Base-by-base conservation (phyloP, 1,140 invertebrate genomes). In the Archivesica marissinica region DNA sequence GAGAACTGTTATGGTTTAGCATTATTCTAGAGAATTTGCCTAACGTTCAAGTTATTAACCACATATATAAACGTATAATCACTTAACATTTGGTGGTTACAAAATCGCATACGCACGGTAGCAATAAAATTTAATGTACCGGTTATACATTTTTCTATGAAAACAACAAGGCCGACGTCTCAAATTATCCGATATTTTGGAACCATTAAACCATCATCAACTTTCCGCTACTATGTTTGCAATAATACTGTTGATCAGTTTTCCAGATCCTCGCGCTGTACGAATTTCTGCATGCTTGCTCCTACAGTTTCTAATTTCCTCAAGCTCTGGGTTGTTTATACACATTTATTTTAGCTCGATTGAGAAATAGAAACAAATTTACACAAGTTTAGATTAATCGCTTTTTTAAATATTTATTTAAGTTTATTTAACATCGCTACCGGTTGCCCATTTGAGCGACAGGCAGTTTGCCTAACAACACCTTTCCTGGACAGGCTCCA, bases 171-270 rank as follows among this genome's bases (percentile, higher is more conserved):
- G 30, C 38, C 41, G 39, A 50, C 28, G 33, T 47, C 41, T 47
- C 41, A 41, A 72, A 72, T 72, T 25, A 33, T 28, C 68, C 68
- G 68, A 41, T 30, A 50, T 41, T 23, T 72, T 50, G 15, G 17
- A 33, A 25, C 44, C 68, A 72, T 72, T 72, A 72, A 72, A 72
- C 41, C 13, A 41, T 28, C 68, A 72, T 72, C 25, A 72, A 33
- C 25, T 23, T 25, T 50, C 35, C 68, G 2, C 17, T 4, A 50
- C 28, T 44, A 39, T 72, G 50, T 70, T 72, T 72, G 44, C 11
- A 72, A 72, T 72, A 72, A 72, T 72, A 72, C 68, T 44, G 1
- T 30, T 72, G 68, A 72, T 72, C 41, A 20, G 6, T 72, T 72
- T 72, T 30, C n/a, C 68, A 72, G 68, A 72, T 28, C 7, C 68